Evolutionary conservation across 2,888 invertebrate species (phyloP).

Genomic region (Drosophila demipolita): DNA sequence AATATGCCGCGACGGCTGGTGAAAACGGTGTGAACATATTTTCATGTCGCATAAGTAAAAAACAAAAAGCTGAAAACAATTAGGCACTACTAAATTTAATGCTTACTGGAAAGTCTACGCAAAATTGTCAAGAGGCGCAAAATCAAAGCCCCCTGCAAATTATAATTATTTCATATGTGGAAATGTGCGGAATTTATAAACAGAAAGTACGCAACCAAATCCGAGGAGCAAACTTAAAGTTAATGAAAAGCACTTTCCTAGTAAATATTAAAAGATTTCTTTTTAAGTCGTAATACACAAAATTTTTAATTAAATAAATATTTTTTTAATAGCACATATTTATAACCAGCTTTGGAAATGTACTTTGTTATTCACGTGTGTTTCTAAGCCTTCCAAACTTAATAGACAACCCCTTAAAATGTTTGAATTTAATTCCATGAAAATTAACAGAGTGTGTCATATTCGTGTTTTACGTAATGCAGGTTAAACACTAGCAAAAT

Average conservation of each 20-base stretch:
- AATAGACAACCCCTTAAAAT: conserved; percentile 18
- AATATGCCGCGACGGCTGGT: conserved; percentile 31
- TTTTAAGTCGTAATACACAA: too few relatives aligned
- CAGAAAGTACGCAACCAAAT: conserved; percentile 33
- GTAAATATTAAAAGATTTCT: neutral
- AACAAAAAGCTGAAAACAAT: conserved; percentile 18
- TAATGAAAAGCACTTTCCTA: neutral
- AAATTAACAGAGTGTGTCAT: conserved; percentile 72
- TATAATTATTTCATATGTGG: conserved; percentile 75
- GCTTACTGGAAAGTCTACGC: conserved; percentile 58
- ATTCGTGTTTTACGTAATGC: conserved; percentile 60
- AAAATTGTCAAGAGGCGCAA: conserved; percentile 72
- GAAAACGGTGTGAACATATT: conserved; percentile 38
- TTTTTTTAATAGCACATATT: neutral
- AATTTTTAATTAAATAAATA: neutral
- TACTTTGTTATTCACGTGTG: neutral
- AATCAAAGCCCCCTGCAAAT: conserved; percentile 77
- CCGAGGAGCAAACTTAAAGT: conserved; percentile 38
- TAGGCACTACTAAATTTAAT: conserved; percentile 49
- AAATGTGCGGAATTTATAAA: conserved; percentile 65
- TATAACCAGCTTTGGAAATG: neutral
- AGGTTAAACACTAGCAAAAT: conserved; percentile 41
- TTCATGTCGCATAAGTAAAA: conserved; percentile 23
- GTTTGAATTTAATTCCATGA: conserved; percentile 64
- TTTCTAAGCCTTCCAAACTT: neutral